Base-by-base conservation (phyloP, 2,113 vertebrate genomes). In the Myiozetetes cayanensis region DNA sequence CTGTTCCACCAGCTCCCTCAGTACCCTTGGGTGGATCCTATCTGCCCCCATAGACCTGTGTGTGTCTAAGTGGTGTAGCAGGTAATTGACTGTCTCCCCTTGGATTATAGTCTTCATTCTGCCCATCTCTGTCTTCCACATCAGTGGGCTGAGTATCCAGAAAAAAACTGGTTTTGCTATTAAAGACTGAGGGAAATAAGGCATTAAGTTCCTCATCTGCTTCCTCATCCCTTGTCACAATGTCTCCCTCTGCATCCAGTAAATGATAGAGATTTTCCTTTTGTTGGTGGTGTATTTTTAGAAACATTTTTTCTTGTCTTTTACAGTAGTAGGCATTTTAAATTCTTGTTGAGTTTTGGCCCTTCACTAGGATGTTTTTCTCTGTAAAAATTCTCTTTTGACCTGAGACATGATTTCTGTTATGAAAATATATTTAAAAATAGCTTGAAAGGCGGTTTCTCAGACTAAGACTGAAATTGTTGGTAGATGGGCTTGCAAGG, bases 371-470 rank as follows among this genome's bases (percentile, higher is more conserved):
- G 9, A 33, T 84, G 37, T 68, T 95, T 74, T 89, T 81, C 35
- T 91, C 49, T 74, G 56, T 85, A 63, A 92, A 92, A 86, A 65
- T 55, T 77, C 18, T 65, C 37, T 72, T 62, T 75, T 89, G 28
- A 87, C 12, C 66, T 63, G 28, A 73, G 46, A 56, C 19, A 53
- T 30, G 8, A 84, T 61, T 94, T 91, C 84, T 94, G n/a, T 89
- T 93, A 78, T 28, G 62, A 94, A 94, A 96, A 83, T 79, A 22
- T 30, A 41, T 89, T 96, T 93, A 25, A 89, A 94, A 95, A 91
- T 82, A 95, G 12, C 39, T 94, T 77, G n/a, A 82, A 28, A 87
- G 22, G 68, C 2, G 1, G 43, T 77, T 94, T 96, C 65, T 89
- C 66, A 85, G 50, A 41, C 43, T 80, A 84, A 56, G 4, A 53